Percentiles rank a stretch among this genome's conserved stretches.
phyloP scores from a whole-genome alignment of 23 tunicate species.

The Ciona savignyi region DNA sequence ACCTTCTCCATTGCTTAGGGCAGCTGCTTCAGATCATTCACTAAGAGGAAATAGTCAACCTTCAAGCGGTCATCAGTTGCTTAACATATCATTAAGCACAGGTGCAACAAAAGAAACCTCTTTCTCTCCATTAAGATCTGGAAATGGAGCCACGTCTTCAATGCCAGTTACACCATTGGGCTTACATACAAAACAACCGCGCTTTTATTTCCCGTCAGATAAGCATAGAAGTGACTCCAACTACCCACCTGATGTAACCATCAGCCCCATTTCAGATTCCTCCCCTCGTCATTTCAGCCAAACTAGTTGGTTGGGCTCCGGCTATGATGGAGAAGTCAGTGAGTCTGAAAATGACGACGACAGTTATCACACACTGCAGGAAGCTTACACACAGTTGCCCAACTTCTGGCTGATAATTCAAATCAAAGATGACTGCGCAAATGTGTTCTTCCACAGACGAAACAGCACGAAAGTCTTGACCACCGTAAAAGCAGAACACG shows the following conservation, averaged over 20 bases:
- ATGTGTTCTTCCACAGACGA: slow-evolving; percentile 57
- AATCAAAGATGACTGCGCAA: slow-evolving; percentile 27
- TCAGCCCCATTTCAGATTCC: slow-evolving; percentile 54
- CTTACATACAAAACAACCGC: not conserved
- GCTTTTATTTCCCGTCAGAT: slow-evolving; percentile 17
- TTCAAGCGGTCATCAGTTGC: slow-evolving; percentile 3
- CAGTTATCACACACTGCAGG: slow-evolving; percentile 24
- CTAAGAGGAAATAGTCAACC: not conserved
- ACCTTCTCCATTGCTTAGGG: not conserved
- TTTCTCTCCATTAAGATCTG: slow-evolving; percentile 1
- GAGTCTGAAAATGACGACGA: slow-evolving; percentile 54
- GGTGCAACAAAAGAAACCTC: slow-evolving; percentile 2
- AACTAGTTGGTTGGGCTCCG: slow-evolving; percentile 75
- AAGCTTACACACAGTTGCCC: slow-evolving; percentile 52
- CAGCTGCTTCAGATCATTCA: slow-evolving; percentile 9
- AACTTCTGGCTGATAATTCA: slow-evolving; percentile 68
- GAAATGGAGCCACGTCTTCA: slow-evolving; percentile 12
- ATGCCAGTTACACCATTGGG: slow-evolving; percentile 51
- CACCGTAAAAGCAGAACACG: slow-evolving; percentile 31
- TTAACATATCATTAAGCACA: slow-evolving; percentile 18
- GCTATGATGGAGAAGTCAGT: slow-evolving; percentile 87
- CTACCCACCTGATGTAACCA: not conserved
- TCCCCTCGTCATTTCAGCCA: slow-evolving; percentile 48
- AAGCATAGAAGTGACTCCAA: not conserved
- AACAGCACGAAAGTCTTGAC: slow-evolving; percentile 31